These are phyloP conservation scores for Pomacea maculata DNA, from an alignment of 1,140 invertebrate genomes.

Conservation along the genomic window DNA sequence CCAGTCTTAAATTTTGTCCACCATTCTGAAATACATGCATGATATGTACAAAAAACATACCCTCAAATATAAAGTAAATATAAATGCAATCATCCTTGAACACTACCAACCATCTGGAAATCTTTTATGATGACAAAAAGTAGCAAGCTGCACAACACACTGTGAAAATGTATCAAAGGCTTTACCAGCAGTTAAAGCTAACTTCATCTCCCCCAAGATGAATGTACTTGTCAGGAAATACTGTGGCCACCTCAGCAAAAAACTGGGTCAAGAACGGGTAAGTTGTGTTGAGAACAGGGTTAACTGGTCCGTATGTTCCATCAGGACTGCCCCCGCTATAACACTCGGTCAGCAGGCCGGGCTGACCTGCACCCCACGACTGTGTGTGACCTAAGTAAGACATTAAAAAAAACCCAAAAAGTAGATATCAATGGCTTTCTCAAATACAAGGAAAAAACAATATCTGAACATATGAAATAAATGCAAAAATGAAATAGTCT, in stretches of 20 bases:
- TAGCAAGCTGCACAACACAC: not conserved
- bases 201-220: slow-evolving; percentile 90
- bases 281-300: slow-evolving; percentile 55
- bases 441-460: too few species aligned
- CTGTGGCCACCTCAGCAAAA: slow-evolving; percentile 52
- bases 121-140: too few species aligned
- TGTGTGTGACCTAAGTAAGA: slow-evolving; percentile 76
- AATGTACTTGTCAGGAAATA: slow-evolving; percentile 64
- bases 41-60: not conserved
- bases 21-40: too few species aligned
- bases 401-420: too few species aligned
- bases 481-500: too few species aligned
- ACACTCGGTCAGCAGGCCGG: slow-evolving; percentile 80
- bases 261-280: slow-evolving; percentile 56
- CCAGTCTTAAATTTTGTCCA: too few species aligned
- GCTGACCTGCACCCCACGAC: slow-evolving; percentile 82
- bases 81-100: not conserved
- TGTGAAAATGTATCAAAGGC: not conserved
- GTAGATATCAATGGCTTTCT: too few species aligned
- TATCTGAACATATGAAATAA: too few species aligned
- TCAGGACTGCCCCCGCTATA: slow-evolving; percentile 63
- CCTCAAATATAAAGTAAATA: not conserved
- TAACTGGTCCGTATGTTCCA: slow-evolving; percentile 72
- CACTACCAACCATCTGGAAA: not conserved
- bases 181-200: slow-evolving; percentile 83